Evolutionary conservation across 2,113 vertebrate genomes (phyloP), one percentile per base, ranked within the genome.

Genomic region (Trematomus loennbergii): DNA sequence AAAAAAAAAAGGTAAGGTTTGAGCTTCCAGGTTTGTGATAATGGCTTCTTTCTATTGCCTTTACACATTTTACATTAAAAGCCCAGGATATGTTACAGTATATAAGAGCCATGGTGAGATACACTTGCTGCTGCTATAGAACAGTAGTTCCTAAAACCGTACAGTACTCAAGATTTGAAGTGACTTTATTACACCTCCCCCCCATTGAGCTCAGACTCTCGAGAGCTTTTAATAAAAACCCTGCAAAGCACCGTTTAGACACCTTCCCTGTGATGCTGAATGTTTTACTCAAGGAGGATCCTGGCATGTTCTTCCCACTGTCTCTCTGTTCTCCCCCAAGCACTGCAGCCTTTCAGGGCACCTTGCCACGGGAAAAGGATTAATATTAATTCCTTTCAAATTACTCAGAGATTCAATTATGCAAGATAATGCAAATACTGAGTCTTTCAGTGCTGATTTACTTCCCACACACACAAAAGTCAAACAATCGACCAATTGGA

Each of bases 381-480:
- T 89, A 87, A 90, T 90, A 90, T 86, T 87, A 79, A 92, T 90
- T 86, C 82, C 72, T 71, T 80, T 50, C 72, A 66, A 90, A 80
- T 91, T 84, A 86, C 83, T 78, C 66, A 65, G 12, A 76, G 71
- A 92, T 87, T 93, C 79, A 90, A 81, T 91, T 93, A 88, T 71
- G 69, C 79, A 79, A 70, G 88, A 91, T 85, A 88, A 92, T 87
- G 68, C 78, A 90, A 91, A 93, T 78, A 85, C 10, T 18, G 62
- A 75, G 69, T 81, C 64, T 85, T 90, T 79, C 63, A 52, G 80
- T 78, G 87, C 85, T 82, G 50, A 72, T 81, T 68, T 86, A 75
- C 72, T 62, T 74, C 63, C 57, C 78, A 64, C 40, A 66, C 60
- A 67, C 18, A 73, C 8, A 72, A 22, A 45, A 52, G 6, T 45